Percentiles rank a stretch among this genome's conserved stretches.
phyloP scores from a whole-genome alignment of 1,140 invertebrate species.

The Pachyrhynchus sulphureomaculatus region DNA sequence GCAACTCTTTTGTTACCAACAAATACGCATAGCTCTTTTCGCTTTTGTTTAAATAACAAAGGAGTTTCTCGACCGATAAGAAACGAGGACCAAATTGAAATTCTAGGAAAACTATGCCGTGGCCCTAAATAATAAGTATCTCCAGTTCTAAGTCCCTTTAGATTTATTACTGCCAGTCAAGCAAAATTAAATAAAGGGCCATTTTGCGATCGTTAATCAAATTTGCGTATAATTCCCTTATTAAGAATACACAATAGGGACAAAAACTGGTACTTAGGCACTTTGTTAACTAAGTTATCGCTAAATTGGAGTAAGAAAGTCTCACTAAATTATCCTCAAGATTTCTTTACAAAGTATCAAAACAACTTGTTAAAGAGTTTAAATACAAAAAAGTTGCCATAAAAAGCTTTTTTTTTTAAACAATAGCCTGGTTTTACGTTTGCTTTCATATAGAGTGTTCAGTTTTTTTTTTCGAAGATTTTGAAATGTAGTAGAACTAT shows the following conservation, averaged over 20 bases:
- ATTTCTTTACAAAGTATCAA: no score
- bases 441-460: no score
- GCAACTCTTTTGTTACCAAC: neutral
- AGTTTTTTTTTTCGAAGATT: no score
- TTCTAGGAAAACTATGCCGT: conserved; percentile 25
- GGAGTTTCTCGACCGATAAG: conserved; percentile 15
- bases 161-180: conserved; percentile 22
- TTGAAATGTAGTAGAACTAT: no score
- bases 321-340: neutral
- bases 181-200: conserved; percentile 19
- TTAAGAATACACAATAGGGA: conserved; percentile 21
- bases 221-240: conserved; percentile 16
- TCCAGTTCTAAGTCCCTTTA: neutral
- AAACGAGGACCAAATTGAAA: conserved; percentile 19
- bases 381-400: no score
- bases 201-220: conserved; percentile 24
- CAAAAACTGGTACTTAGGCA: conserved; percentile 25
- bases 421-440: no score
- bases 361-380: no score
- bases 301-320: conserved; percentile 8
- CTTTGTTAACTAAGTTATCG: conserved; percentile 15
- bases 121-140: conserved; percentile 20
- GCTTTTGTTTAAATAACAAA: conserved; percentile 22
- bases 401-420: no score
- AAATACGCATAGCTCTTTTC: conserved; percentile 12